Conservation (phyloP, 2,888 invertebrate species). For the Parapristionchus giblindavisi region DNA sequence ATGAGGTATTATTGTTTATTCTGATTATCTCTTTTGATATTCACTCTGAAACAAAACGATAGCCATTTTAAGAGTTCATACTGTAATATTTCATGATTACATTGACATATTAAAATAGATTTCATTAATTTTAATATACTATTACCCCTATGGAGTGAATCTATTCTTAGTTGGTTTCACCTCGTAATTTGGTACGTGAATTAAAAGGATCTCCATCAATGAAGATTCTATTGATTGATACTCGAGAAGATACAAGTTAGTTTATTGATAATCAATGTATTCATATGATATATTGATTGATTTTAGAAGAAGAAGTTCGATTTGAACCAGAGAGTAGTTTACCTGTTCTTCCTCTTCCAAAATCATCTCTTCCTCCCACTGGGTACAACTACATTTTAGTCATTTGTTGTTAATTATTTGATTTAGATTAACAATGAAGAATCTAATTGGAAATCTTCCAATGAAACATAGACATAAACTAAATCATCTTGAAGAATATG, state of each 20-base stretch:
- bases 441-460: neutral
- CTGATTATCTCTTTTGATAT: too few relatives aligned
- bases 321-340: constrained; percentile 15
- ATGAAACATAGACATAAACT: constrained; percentile 19
- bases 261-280: neutral
- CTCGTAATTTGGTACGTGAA: neutral
- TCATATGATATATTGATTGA: neutral
- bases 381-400: too few relatives aligned
- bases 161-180: neutral
- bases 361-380: neutral
- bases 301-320: constrained; percentile 2
- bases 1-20: constrained; percentile 1
- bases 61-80: too few relatives aligned
- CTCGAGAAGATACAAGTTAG: neutral
- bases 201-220: neutral
- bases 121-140: too few relatives aligned
- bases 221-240: constrained; percentile 31
- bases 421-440: constrained; percentile 21
- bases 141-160: too few relatives aligned
- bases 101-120: too few relatives aligned
- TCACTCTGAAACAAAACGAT: too few relatives aligned
- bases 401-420: neutral
- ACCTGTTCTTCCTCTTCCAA: constrained; percentile 6
- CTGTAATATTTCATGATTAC: too few relatives aligned
- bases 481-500: neutral